Base-by-base conservation (phyloP, 2,113 vertebrate species). In the Microcebus griseorufus region DNA sequence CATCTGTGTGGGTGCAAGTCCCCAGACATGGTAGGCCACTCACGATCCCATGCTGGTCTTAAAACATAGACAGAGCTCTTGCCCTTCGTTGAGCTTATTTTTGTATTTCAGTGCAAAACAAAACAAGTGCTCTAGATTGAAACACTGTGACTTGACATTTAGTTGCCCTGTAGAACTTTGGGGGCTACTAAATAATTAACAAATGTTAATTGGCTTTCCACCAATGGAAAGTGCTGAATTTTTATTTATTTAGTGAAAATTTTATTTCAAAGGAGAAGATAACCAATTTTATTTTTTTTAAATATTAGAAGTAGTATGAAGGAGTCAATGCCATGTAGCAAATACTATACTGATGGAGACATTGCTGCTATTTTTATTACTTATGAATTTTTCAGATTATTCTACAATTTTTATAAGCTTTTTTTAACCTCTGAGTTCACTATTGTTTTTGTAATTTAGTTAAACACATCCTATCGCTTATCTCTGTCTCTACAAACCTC, bases 241-340 rank as follows among this genome's bases (percentile, higher is more conserved):
- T 93, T 86, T 78, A 51, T n/a, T 51, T 94, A 81, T 89, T 90
- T 76, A 67, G 9, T 95, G 53, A 88, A 32, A 85, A 85, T 95
- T 93, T 80, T 85, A 58, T 96, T 93, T 94, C 60, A 88, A 72
- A 79, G 72, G n/a, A 73, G 55, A 88, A 86, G 23, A 55, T 48
- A 90, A 37, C 4, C 32, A 58, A 39, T 65, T 93, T 96, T 39
- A 75, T 58, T 78, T 76, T 69, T 69, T 53, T 60, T 62, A 72
- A 80, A 51, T 84, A 42, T 11, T 78, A 78, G 34, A 53, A 32
- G 29, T 65, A 32, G 27, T 53, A 34, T 37, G 12, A 92, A 25
- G 34, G 65, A 78, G 14, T 76, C 75, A 84, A 58, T 37, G 29
- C 23, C 45, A 2, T 86, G 27, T 5, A 69, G 4, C 13, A n/a